Base-by-base conservation (phyloP, 2,797 vertebrate genomes). In the Dermochelys coriacea region DNA sequence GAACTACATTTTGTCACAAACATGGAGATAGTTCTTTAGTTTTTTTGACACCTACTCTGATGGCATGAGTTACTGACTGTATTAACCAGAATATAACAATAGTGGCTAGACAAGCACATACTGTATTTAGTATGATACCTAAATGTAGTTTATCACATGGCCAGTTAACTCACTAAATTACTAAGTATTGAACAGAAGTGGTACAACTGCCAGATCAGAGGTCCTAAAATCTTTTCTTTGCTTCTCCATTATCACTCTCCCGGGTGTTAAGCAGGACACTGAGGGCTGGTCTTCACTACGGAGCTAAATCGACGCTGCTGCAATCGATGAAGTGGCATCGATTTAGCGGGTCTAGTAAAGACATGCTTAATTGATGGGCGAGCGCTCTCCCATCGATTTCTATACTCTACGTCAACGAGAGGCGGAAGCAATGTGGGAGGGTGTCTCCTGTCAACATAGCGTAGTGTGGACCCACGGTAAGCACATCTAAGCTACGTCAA, bases 241-340 rank as follows among this genome's bases (percentile, higher is more conserved):
- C 54, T 87, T 93, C 74, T 37, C 34, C 0, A 7, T 82, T 95
- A 93, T 92, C 95, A 97, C 97, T 93, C 92, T 96, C 92, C 96
- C 91, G 64, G 23, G 11, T 45, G 25, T 59, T 88, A 34, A 64
- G 86, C 34, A 31, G 21, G 27, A 47, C 18, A 41, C 0, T 18
- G 82, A 52, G 1, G 51, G 18, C 51, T 52, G 51, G 51, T 52
- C 51, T 52, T 52, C 51, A 52, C 16, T 52, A 19, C 8, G 51
- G 51, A 52, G 51, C 18, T 52, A 19, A 52, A 52, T 18, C 16
- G 2, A 18, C 18, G 16, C 51, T 52, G 51, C 18, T 52, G 51
- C 51, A 52, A 19, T 52, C 51, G 7, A 52, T 19, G 51, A 52
- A 52, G 51, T 6, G 2, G 51, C 51, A 52, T 19, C 6, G 18